phyloP scores from a whole-genome alignment of 2,113 vertebrate species.

The Diadophis punctatus region DNA sequence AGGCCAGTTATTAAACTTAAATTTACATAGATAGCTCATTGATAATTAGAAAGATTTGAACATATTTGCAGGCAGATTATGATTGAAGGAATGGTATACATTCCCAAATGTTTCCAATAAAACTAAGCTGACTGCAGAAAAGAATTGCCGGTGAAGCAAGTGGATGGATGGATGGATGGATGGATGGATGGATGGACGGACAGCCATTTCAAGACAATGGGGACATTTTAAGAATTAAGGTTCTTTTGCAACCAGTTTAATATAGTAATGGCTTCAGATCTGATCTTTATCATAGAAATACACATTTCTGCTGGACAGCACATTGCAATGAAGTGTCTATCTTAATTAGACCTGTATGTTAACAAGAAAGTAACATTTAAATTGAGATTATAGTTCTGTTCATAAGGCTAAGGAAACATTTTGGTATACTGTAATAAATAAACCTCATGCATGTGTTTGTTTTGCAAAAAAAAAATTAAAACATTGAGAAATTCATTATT shows the following conservation, averaged over 20 bases:
- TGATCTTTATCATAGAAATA: neutral
- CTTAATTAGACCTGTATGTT: neutral
- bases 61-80: neutral
- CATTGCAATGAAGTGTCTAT: neutral
- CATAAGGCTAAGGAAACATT: conserved; percentile 13
- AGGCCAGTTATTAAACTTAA: neutral
- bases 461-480: neutral
- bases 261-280: neutral
- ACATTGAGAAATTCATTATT: conserved; percentile 11
- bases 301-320: neutral
- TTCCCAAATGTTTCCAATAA: neutral
- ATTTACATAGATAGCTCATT: neutral
- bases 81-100: neutral
- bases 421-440: neutral
- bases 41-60: neutral
- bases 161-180: neutral
- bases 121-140: neutral
- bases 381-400: conserved; percentile 18
- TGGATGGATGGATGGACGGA: neutral
- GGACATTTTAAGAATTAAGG: neutral
- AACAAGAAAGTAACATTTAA: neutral
- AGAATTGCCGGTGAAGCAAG: neutral
- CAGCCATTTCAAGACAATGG: neutral
- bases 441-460: conserved; percentile 1
- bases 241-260: neutral